A percentile compares a stretch with the other conserved stretches of the same genome.
These are phyloP conservation scores for Phalacrocorax pelagicus DNA, from an alignment of 2,113 vertebrate genomes.

Conservation along the genomic window DNA sequence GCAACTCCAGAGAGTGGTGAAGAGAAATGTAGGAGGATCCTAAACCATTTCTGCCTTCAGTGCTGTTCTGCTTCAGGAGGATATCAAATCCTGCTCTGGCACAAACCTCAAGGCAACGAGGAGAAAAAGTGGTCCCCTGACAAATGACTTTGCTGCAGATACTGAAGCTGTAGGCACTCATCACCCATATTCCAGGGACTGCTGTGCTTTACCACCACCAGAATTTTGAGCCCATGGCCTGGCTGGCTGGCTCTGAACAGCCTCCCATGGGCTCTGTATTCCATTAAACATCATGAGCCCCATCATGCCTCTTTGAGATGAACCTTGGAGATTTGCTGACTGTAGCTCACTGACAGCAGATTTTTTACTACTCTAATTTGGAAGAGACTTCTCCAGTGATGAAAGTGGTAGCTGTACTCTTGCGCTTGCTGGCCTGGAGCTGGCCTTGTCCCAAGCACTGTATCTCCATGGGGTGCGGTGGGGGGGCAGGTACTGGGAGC, in stretches of 20 bases:
- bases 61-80: neutral
- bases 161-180: neutral
- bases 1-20: neutral
- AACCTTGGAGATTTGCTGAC: conserved; percentile 2
- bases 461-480: neutral
- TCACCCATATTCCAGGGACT: neutral
- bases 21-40: neutral
- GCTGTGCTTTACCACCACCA: neutral
- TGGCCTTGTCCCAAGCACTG: neutral
- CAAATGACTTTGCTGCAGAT: neutral
- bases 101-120: neutral
- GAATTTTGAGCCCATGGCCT: neutral
- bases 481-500: neutral
- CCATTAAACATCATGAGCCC: neutral
- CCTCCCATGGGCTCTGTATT: neutral
- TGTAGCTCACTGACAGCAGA: neutral
- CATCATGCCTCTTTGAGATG: neutral
- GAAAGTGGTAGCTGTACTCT: neutral
- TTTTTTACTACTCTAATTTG: neutral
- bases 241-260: neutral
- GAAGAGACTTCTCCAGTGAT: neutral
- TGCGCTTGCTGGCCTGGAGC: neutral
- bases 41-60: neutral
- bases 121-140: neutral
- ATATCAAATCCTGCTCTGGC: neutral